Base-by-base conservation (phyloP, 1,140 invertebrate species). In the Geopemphigus sp. region DNA sequence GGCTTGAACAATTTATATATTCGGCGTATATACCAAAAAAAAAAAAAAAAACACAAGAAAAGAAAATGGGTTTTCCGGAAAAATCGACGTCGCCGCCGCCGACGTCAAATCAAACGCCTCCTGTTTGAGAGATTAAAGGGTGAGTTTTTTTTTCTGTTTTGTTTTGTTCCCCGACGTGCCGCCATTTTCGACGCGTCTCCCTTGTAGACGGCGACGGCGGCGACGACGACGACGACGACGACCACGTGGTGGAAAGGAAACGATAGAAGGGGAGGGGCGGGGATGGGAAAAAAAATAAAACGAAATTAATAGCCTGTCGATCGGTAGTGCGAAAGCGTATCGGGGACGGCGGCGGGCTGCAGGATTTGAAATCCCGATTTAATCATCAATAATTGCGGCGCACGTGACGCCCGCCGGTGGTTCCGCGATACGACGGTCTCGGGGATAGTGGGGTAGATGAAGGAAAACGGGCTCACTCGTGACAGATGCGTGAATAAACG, bases 341-440 rank as follows among this genome's bases (percentile, higher is more conserved):
- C 11, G 29, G n/a, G 1, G 24, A 24, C 0, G 59, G 10, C 8
- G 59, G 19, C 47, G 15, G 53, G 53, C 6, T 1, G 29, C 17
- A 78, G 57, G n/a, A 59, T 22, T 26, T 32, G 74, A 78, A 47
- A 78, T 78, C 74, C 74, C 74, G 74, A 78, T 78, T 78, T 78
- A 78, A 78, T 78, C 74, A 78, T 78, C 74, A 78, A 78, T 78
- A 78, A 78, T 78, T 78, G 74, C 74, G 57, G 74, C 74, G 74
- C 74, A 63, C 74, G 74, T 78, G 74, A 61, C 74, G 57, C 57
- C 39, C 22, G 57, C 17, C 14, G 29, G 29, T 3, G 70, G 70
- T n/a, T 50, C 5, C 14, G 47, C 5, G 47, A 11, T 12, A 12
- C 11, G 47, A 45, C n/a, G n/a, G n/a, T n/a, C n/a, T n/a, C 8